Evolutionary conservation across 1,140 invertebrate species (phyloP), one percentile per base, ranked within the genome.

Genomic region (Hypothenemus hampei): DNA sequence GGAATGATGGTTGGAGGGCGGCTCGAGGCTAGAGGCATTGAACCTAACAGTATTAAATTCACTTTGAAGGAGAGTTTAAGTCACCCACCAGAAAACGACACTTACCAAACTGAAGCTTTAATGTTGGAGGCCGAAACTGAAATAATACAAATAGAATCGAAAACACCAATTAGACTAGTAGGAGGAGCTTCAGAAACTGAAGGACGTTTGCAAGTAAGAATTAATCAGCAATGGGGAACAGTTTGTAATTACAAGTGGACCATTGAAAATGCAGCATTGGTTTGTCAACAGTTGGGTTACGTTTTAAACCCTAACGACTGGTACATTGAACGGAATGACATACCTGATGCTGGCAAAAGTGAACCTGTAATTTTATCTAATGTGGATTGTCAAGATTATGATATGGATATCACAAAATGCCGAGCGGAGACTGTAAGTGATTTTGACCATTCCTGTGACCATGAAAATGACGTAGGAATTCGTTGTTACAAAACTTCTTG

Each of bases 161-260:
- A 78, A 46, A 73, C 85, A 0, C 83, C 86, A 3, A 84, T 92
- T 0, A 77, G 88, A 58, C 73, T 93, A 11, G 73, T 91, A 3
- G 89, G 88, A 22, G 86, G 89, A 6, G 78, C 79, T 49, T 85
- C 82, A 0, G 77, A 75, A 20, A 77, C 81, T 35, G 90, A 93
- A 76, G 90, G 90, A 16, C 76, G 89, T 58, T 69, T 93, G 19
- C 89, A 93, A 75, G 79, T 91, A 0, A 78, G 83, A 62, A 75
- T 97, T 5, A 82, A 86, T 55, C 80, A 85, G 13, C 83, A 84
- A 71, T 99, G 97, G 96, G 96, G 96, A 39, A 97, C 93, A 0
- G 90, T 99, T 3, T 99, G 97, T 67, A 92, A 93, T 75, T 91
- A 98, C 69, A 88, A 86, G 20, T 99, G 96, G 93, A 95, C 84